These are phyloP conservation scores for Cephonodes hylas DNA, from an alignment of 2,888 invertebrate genomes.

Conservation along the genomic window DNA sequence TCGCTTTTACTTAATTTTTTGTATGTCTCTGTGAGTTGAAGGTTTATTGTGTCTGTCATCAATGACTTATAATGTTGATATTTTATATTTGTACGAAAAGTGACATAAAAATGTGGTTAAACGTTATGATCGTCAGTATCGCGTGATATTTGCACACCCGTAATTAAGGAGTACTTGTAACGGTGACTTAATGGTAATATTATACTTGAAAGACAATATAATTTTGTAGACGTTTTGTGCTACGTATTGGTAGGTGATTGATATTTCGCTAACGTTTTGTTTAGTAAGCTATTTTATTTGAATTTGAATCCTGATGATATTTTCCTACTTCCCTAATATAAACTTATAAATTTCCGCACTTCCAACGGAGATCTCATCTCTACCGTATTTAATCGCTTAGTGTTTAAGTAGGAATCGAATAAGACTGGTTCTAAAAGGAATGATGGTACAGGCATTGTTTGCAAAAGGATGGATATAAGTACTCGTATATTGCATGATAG, in stretches of 20 bases:
- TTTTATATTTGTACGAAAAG: not conserved
- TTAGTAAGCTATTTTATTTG: not conserved
- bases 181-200: not conserved
- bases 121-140: not conserved
- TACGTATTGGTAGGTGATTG: not conserved
- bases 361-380: conserved; percentile 1
- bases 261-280: not conserved
- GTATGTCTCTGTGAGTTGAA: not conserved
- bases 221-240: not conserved
- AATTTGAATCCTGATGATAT: not conserved
- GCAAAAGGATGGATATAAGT: conserved; percentile 30
- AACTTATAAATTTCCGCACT: not conserved
- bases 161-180: not conserved
- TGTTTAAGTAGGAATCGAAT: conserved; percentile 49
- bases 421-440: conserved; percentile 55
- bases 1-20: not conserved
- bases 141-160: not conserved
- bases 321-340: not conserved
- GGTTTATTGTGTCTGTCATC: not conserved
- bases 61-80: not conserved
- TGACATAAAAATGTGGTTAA: not conserved
- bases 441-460: conserved; percentile 33
- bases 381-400: conserved; percentile 24
- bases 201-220: not conserved
- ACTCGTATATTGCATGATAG: conserved; percentile 40